Percentiles rank a stretch among this genome's conserved stretches.
Evolutionary conservation across 2,113 vertebrate genomes (phyloP).

Genomic region (Chionomys nivalis): DNA sequence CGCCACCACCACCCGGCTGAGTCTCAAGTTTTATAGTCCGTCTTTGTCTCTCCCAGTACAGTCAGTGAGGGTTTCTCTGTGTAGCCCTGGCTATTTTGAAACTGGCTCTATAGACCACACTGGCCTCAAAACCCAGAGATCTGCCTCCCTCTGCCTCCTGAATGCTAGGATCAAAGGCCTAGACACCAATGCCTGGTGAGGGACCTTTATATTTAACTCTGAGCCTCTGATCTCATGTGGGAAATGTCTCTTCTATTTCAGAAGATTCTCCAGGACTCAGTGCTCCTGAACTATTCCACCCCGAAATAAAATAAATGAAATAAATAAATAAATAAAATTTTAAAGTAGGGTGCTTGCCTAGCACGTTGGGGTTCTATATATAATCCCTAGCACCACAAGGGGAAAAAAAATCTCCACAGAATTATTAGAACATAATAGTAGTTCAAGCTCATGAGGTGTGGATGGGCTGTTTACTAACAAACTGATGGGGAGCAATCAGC

Average conservation of each 20-base stretch:
- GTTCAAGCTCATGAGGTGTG: background rate
- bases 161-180: background rate
- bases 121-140: background rate
- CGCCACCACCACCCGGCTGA: too few species aligned
- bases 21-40: background rate
- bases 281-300: background rate
- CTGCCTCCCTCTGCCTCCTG: background rate
- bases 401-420: background rate
- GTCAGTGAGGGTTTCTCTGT: background rate
- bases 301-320: background rate
- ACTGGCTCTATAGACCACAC: background rate
- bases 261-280: background rate
- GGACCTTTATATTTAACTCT: background rate
- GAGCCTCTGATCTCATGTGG: background rate
- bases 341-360: background rate
- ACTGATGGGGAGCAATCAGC: background rate
- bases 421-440: background rate
- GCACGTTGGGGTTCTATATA: background rate
- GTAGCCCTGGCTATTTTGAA: background rate
- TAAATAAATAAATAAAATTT: background rate
- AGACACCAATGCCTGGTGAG: background rate
- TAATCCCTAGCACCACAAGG: background rate
- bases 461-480: background rate
- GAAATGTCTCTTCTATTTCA: constrained; percentile 33
- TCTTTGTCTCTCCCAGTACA: background rate